Conservation (phyloP, 2,113 vertebrate genomes). For the Nibea albiflora region DNA sequence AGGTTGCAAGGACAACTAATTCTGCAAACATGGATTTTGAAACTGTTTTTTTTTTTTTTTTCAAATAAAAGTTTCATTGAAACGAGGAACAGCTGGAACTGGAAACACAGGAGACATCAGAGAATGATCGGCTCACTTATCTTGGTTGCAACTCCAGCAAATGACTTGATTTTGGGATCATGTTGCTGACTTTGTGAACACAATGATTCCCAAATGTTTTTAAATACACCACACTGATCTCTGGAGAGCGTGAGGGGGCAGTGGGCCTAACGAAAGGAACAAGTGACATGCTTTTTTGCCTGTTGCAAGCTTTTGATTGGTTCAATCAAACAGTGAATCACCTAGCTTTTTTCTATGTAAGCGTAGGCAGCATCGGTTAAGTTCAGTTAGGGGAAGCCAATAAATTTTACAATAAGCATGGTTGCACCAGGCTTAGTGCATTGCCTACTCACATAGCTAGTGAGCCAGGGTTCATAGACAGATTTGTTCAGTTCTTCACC, state of each 20-base stretch:
- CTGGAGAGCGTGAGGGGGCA: background rate
- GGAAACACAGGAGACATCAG: background rate
- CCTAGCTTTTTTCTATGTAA: background rate
- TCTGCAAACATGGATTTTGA: background rate
- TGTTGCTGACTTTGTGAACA: background rate
- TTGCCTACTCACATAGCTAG: too few species aligned
- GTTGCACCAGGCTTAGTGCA: too few species aligned
- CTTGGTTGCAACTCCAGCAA: background rate
- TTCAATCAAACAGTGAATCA: too few species aligned
- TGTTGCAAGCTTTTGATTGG: background rate
- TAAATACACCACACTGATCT: background rate
- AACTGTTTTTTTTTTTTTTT: background rate
- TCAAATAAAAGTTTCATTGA: background rate
- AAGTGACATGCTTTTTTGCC: background rate
- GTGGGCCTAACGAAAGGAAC: background rate
- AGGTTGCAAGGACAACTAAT: background rate
- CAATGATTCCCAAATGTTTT: background rate
- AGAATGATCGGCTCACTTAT: background rate
- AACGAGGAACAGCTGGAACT: background rate
- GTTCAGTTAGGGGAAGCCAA: too few species aligned
- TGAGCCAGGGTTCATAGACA: background rate
- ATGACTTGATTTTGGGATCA: background rate
- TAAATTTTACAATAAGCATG: too few species aligned
- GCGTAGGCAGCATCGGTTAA: background rate
- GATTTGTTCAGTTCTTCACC: too few species aligned